Evolutionary conservation across 2,113 vertebrate genomes (phyloP).

Genomic region (Burhinus oedicnemus): DNA sequence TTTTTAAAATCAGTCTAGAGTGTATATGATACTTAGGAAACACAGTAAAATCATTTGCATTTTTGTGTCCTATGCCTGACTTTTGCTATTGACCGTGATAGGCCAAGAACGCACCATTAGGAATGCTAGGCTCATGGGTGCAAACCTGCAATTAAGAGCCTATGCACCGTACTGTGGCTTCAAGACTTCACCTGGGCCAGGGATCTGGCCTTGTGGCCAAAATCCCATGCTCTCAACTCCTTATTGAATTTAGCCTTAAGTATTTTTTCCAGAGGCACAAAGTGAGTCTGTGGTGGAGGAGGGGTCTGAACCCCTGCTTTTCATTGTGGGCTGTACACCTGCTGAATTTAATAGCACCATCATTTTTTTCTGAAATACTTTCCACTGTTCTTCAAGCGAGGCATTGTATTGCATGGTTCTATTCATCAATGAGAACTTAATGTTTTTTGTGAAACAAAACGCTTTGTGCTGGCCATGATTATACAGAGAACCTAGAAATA

Average conservation of each 20-base stretch:
- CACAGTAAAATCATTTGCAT: not conserved
- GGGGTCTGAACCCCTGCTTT: not conserved
- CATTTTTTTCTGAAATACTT: not conserved
- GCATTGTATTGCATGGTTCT: not conserved
- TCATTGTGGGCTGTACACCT: not conserved
- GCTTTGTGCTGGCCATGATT: not conserved
- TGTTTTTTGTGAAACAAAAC: not conserved
- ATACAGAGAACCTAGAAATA: not conserved
- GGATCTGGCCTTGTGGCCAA: not conserved
- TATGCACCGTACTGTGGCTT: fast-evolving
- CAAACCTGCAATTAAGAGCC: not conserved
- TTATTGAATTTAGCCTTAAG: not conserved
- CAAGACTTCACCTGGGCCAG: not conserved
- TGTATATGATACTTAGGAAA: not conserved
- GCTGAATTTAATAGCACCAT: not conserved
- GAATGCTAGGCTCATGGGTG: not conserved
- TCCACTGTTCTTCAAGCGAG: not conserved
- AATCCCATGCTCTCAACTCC: not conserved
- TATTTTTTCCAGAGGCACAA: not conserved
- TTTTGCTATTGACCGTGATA: not conserved
- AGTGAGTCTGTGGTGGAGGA: not conserved
- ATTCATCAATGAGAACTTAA: not conserved
- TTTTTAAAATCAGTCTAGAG: not conserved
- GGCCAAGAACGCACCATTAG: not conserved
- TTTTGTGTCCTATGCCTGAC: not conserved